Percentiles rank a stretch among this genome's conserved stretches.
Conservation (phyloP, 2,888 invertebrate species). For the Limenitis camilla region DNA sequence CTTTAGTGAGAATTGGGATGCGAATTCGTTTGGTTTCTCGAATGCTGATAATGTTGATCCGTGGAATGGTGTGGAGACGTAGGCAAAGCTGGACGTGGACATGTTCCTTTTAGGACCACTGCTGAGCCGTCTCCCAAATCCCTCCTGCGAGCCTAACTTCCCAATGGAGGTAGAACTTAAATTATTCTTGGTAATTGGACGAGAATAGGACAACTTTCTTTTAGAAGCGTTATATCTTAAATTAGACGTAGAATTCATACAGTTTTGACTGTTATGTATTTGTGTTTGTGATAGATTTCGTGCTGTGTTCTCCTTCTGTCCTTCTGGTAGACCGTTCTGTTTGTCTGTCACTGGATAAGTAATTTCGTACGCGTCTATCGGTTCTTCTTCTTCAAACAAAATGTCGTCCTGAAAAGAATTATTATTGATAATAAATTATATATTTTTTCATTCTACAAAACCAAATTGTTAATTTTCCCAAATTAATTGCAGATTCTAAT, state of each 20-base stretch:
- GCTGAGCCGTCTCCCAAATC: constrained; percentile 49
- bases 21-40: constrained; percentile 83
- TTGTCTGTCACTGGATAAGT: constrained; percentile 23
- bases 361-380: constrained; percentile 41
- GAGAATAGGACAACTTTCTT: constrained; percentile 50
- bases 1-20: constrained; percentile 84
- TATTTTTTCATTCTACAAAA: too few species aligned
- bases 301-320: constrained; percentile 29
- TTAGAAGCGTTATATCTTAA: constrained; percentile 51
- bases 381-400: constrained; percentile 60
- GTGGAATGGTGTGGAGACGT: constrained; percentile 88
- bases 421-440: neutral
- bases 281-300: constrained; percentile 31
- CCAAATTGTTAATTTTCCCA: too few species aligned
- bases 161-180: constrained; percentile 77
- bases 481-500: too few species aligned
- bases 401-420: constrained; percentile 58
- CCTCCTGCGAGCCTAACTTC: constrained; percentile 55
- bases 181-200: constrained; percentile 47
- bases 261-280: constrained; percentile 35
- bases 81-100: constrained; percentile 87
- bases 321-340: constrained; percentile 36
- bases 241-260: constrained; percentile 32
- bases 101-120: constrained; percentile 77
- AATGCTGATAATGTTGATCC: constrained; percentile 86